Evolutionary conservation across 2,888 invertebrate species (phyloP).

Genomic region (Cephalotes varians): DNA sequence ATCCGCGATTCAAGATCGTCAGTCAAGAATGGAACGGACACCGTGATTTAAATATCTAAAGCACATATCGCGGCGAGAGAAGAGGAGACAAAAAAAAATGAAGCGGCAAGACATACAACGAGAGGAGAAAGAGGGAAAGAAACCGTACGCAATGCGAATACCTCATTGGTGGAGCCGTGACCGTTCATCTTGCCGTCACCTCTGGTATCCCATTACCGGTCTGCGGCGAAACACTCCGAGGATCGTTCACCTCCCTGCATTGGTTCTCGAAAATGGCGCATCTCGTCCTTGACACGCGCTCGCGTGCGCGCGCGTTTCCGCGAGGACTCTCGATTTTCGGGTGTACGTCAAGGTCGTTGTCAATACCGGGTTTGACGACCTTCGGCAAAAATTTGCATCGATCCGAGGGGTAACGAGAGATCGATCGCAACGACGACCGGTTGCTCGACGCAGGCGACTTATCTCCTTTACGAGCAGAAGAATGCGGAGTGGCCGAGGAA

Average conservation of each 20-base stretch:
- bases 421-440: slow-evolving; percentile 62
- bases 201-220: slow-evolving; percentile 82
- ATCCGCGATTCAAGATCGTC: slow-evolving; percentile 50
- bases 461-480: slow-evolving; percentile 54
- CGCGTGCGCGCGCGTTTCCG: slow-evolving; percentile 42
- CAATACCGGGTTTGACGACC: slow-evolving; percentile 69
- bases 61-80: slow-evolving; percentile 55
- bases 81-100: slow-evolving; percentile 61
- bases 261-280: slow-evolving; percentile 77
- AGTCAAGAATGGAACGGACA: slow-evolving; percentile 41
- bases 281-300: slow-evolving; percentile 57
- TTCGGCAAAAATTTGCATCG: slow-evolving; percentile 33
- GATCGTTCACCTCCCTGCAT: slow-evolving; percentile 79
- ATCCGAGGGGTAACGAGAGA: slow-evolving; percentile 61
- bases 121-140: slow-evolving; percentile 62
- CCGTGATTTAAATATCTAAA: slow-evolving; percentile 55
- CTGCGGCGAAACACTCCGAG: slow-evolving; percentile 75
- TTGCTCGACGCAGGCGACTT: slow-evolving; percentile 27
- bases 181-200: slow-evolving; percentile 84
- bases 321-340: slow-evolving; percentile 71
- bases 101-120: slow-evolving; percentile 38
- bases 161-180: slow-evolving; percentile 83
- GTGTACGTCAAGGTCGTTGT: slow-evolving; percentile 46
- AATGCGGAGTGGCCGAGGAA: slow-evolving; percentile 58
- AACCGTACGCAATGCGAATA: slow-evolving; percentile 74